A percentile compares a stretch with the other conserved stretches of the same genome.
Evolutionary conservation across 2,888 invertebrate genomes (phyloP).

Genomic region (Pyrgus malvae): DNA sequence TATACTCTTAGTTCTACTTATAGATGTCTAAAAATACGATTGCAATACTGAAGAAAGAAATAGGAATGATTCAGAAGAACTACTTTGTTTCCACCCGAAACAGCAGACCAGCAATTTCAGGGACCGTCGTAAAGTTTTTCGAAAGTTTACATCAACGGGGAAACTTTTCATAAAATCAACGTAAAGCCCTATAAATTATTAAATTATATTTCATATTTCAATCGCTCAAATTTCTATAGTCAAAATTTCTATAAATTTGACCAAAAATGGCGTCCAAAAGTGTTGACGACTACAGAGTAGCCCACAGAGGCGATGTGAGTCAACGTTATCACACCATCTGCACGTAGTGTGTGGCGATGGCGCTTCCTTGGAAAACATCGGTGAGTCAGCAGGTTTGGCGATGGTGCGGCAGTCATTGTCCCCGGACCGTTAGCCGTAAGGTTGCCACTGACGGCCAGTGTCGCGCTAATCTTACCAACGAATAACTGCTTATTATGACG

Average conservation of each 20-base stretch:
- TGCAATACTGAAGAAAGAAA: not conserved
- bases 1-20: constrained; percentile 6
- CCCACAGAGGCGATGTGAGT: constrained; percentile 53
- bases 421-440: constrained; percentile 64
- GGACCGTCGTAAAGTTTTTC: too few relatives aligned
- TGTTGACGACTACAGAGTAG: constrained; percentile 46
- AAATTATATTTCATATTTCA: too few relatives aligned
- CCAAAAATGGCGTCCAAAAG: too few relatives aligned
- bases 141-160: too few relatives aligned
- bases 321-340: constrained; percentile 56
- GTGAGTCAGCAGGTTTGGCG: constrained; percentile 72
- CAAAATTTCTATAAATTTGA: too few relatives aligned
- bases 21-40: not conserved
- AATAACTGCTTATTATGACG: constrained; percentile 1
- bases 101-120: too few relatives aligned
- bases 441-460: constrained; percentile 13
- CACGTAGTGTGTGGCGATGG: constrained; percentile 47
- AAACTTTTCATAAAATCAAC: too few relatives aligned
- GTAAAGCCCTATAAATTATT: too few relatives aligned
- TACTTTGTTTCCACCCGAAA: too few relatives aligned
- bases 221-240: too few relatives aligned
- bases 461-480: not conserved
- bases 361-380: constrained; percentile 54
- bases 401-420: constrained; percentile 63
- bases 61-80: not conserved